Base-by-base conservation (phyloP, 2,888 invertebrate genomes). In the Bombylius major region DNA sequence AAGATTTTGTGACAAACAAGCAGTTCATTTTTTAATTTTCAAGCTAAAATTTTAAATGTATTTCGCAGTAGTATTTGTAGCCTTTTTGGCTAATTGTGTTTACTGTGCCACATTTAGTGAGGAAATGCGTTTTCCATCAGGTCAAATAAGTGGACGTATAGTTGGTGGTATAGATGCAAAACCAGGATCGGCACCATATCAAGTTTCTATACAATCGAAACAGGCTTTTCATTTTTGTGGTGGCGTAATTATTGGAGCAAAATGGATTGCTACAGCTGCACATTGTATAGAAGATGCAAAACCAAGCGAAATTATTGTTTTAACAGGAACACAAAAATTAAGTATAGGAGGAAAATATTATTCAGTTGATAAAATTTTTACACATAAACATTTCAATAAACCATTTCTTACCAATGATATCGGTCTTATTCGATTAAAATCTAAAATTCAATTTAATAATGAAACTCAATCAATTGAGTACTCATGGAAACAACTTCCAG, bases 341-440 rank as follows among this genome's bases (percentile, higher is more conserved):
- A 65, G 63, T 49, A 58, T 55, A 1, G 56, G 54, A 0, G 68
- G 66, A 7, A 65, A 64, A 60, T 57, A 62, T 36, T 70, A 71
- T 47, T 59, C 63, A 6, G 63, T 66, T 4, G 65, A 67, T 7
- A 63, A 65, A 5, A 63, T 73, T 1, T 56, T 64, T 5, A 32
- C 64, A 0, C 73, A 72, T 36, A 56, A 39, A 23, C 32, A 47
- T 54, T 56, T 51, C 34, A 36, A 33, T 12, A 13, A 65, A 50
- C 72, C 73, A 1, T 36, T 66, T 36, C 71, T 69, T 50, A 68
- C 72, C 52, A 81, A 87, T 65, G 87, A 88, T 63, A 84, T 88
- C 56, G 87, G 85, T 0, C 67, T 88, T 4, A 65, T 88, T 6
- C 79, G 79, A 63, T 72, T 86, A 42, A 68, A 75, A 1, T 64